phyloP scores from a whole-genome alignment of 2,113 vertebrate species.

The Formicarius rufipectus region DNA sequence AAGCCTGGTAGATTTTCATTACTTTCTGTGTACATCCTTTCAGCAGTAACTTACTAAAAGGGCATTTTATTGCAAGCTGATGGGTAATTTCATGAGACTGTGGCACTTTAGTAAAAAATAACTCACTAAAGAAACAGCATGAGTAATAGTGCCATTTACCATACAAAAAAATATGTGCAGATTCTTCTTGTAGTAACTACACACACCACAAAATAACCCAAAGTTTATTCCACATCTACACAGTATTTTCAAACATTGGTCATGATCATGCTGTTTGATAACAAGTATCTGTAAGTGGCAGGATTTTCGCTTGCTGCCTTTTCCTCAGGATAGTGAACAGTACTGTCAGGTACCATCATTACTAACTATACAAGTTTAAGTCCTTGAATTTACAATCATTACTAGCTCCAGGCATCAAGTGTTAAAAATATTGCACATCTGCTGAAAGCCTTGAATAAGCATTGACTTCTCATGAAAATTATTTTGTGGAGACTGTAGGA shows the following conservation, averaged over 20 bases:
- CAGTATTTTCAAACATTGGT: not conserved
- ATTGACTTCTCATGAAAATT: not conserved
- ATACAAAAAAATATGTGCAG: not conserved
- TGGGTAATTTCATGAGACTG: slow-evolving; percentile 6
- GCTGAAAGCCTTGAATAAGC: not conserved
- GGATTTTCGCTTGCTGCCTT: not conserved
- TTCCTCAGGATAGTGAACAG: not conserved
- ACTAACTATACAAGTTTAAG: not conserved
- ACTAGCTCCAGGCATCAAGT: not conserved
- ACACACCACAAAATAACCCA: not conserved
- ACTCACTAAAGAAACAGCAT: slow-evolving; percentile 5
- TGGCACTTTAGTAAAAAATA: slow-evolving; percentile 32
- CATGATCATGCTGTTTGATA: not conserved
- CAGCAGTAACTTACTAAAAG: slow-evolving; percentile 27
- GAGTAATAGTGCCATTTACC: not conserved
- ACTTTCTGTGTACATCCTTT: not conserved
- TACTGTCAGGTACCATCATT: not conserved
- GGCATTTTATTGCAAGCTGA: slow-evolving; percentile 17
- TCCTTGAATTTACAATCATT: not conserved
- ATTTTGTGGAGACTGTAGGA: not conserved
- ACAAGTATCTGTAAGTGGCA: not conserved
- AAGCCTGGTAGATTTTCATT: not conserved
- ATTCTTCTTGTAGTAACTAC: not conserved
- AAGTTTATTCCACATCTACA: not conserved
- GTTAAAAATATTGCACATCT: not conserved